Evolutionary conservation across 1,140 invertebrate species (phyloP).

Genomic region (Aphelinus atriplicis): DNA sequence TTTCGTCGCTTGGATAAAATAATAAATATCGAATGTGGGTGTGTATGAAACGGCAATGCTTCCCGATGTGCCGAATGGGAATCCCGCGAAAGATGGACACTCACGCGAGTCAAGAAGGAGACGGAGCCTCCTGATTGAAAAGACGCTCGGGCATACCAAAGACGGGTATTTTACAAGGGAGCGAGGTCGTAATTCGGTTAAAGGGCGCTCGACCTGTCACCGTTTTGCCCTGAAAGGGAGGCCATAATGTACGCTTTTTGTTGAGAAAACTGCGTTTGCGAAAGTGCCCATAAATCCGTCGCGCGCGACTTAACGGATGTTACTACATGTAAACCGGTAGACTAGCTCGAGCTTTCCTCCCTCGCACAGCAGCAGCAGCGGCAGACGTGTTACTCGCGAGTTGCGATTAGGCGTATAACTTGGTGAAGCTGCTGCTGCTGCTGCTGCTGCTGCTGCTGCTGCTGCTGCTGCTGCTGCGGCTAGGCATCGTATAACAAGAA

Average conservation of each 20-base stretch:
- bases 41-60: too few relatives aligned
- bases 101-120: too few relatives aligned
- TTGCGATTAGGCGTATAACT: slow-evolving; percentile 20
- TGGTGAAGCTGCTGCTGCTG: background rate
- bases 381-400: slow-evolving; percentile 14
- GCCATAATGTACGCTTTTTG: slow-evolving; percentile 13
- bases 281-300: slow-evolving; percentile 32
- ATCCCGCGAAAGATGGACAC: too few relatives aligned
- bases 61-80: too few relatives aligned
- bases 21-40: too few relatives aligned
- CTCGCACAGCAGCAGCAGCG: too few relatives aligned
- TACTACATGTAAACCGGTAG: slow-evolving; percentile 18
- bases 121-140: background rate
- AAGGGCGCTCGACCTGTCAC: background rate
- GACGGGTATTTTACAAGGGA: too few relatives aligned
- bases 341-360: slow-evolving; percentile 1
- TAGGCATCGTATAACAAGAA: background rate
- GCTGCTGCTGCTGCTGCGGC: too few relatives aligned
- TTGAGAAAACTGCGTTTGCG: slow-evolving; percentile 18
- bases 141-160: too few relatives aligned
- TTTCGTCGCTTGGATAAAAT: too few relatives aligned
- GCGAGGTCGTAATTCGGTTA: slow-evolving; percentile 6
- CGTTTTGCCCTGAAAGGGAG: background rate
- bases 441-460: background rate
- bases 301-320: slow-evolving; percentile 24